Percentiles rank a stretch among this genome's conserved stretches.
phyloP scores from a whole-genome alignment of 2,888 invertebrate species.

The Acronicta psi region DNA sequence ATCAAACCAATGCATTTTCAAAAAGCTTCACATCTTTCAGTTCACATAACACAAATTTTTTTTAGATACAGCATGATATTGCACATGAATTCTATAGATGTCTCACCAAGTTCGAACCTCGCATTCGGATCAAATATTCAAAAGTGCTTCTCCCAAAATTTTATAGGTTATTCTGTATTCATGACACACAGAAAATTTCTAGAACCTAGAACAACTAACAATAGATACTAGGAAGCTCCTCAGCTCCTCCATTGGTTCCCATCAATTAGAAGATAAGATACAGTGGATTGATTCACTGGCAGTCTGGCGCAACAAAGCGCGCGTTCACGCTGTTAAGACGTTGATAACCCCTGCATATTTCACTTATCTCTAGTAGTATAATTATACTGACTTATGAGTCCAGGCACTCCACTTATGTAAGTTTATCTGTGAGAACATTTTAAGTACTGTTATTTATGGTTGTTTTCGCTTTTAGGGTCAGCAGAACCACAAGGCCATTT shows the following conservation, averaged over 20 bases:
- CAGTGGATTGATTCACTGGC: constrained; percentile 41
- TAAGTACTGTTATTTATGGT: constrained; percentile 11
- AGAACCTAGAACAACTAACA: constrained; percentile 23
- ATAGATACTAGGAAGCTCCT: constrained; percentile 24
- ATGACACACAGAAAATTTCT: neutral
- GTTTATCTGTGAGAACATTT: constrained; percentile 34
- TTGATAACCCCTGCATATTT: constrained; percentile 43
- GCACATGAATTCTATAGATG: neutral
- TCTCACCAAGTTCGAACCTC: too few species aligned
- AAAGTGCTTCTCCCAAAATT: neutral
- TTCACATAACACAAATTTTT: too few species aligned
- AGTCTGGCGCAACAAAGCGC: constrained; percentile 40
- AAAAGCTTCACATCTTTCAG: too few species aligned
- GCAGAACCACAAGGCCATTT: neutral
- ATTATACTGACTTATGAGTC: constrained; percentile 46
- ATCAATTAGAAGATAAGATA: constrained; percentile 56
- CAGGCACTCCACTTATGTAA: constrained; percentile 31
- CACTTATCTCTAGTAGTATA: constrained; percentile 43
- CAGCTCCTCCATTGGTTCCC: constrained; percentile 40
- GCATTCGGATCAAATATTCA: neutral
- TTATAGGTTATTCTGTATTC: constrained; percentile 1
- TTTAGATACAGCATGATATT: neutral
- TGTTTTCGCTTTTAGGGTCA: constrained; percentile 14
- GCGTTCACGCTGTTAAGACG: constrained; percentile 37
- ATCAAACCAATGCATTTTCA: too few species aligned